A percentile compares a stretch with the other conserved stretches of the same genome.
Conservation (phyloP, 2,888 invertebrate genomes). For the Melieria omissa region DNA sequence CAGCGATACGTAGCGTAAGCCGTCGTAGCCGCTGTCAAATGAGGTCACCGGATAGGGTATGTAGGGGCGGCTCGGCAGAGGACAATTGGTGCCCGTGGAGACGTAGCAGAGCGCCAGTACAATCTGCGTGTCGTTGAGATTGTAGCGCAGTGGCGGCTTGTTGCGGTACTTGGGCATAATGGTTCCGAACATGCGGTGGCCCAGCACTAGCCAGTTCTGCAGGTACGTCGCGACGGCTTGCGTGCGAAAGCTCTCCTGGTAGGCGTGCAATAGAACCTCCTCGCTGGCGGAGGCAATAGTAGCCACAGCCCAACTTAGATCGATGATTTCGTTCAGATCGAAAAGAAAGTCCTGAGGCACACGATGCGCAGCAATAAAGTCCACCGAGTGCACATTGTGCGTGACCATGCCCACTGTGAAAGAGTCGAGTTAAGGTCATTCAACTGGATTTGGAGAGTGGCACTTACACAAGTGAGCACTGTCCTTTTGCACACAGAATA, state of each 20-base stretch:
- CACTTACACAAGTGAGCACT: constrained; percentile 52
- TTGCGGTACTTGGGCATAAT: constrained; percentile 55
- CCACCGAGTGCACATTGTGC: constrained; percentile 38
- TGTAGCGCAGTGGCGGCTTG: constrained; percentile 50
- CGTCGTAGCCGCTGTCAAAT: constrained; percentile 47
- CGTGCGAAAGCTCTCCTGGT: constrained; percentile 49
- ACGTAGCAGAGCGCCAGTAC: constrained; percentile 52
- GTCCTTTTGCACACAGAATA: constrained; percentile 52
- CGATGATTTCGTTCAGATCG: constrained; percentile 52
- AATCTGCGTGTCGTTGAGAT: constrained; percentile 55
- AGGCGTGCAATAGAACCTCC: constrained; percentile 45
- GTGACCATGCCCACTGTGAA: constrained; percentile 52
- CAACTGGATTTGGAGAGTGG: not conserved
- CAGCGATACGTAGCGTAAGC: constrained; percentile 47
- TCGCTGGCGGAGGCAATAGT: constrained; percentile 43
- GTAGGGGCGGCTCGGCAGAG: constrained; percentile 43
- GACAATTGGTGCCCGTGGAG: constrained; percentile 47
- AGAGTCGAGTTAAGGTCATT: not conserved
- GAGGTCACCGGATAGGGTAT: constrained; percentile 39
- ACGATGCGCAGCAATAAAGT: constrained; percentile 48
- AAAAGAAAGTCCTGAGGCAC: constrained; percentile 46
- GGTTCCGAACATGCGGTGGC: constrained; percentile 51
- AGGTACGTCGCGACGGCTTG: constrained; percentile 46
- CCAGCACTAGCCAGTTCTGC: constrained; percentile 42
- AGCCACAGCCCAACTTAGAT: constrained; percentile 48